These are phyloP conservation scores for Drosophila anceps DNA, from an alignment of 2,888 invertebrate species.

Conservation along the genomic window DNA sequence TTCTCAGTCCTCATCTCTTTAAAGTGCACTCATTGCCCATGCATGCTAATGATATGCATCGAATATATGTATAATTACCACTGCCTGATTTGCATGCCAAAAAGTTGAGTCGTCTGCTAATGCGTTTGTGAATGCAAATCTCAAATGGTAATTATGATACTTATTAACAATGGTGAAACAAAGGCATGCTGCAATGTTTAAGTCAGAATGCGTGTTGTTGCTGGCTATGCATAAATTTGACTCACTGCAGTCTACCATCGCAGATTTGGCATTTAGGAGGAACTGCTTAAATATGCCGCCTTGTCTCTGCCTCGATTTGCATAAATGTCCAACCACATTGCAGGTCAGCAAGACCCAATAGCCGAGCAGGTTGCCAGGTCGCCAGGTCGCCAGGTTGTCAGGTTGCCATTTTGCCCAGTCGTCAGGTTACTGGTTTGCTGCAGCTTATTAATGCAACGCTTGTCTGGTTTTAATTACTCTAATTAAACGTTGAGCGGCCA, in stretches of 20 bases:
- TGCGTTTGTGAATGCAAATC: constrained; percentile 29
- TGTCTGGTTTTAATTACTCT: constrained; percentile 66
- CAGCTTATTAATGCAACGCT: constrained; percentile 68
- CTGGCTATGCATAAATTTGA: constrained; percentile 17
- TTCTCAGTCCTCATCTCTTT: constrained; percentile 7
- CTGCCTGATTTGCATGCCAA: constrained; percentile 37
- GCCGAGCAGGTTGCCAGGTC: constrained; percentile 5
- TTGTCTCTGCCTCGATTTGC: constrained; percentile 50
- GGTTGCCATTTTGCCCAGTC: constrained; percentile 5
- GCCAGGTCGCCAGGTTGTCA: constrained; percentile 7
- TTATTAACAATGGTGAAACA: constrained; percentile 51
- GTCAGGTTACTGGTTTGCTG: constrained; percentile 27
- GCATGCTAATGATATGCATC: constrained; percentile 69
- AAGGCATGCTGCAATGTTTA: constrained; percentile 4
- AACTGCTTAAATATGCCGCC: constrained; percentile 16
- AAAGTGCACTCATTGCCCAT: constrained; percentile 60
- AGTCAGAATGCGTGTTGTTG: constrained; percentile 6
- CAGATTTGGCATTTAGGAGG: constrained; percentile 24
- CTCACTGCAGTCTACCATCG: constrained; percentile 11
- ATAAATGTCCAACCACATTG: constrained; percentile 47
- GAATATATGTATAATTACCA: constrained; percentile 62
- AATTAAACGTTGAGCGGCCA: constrained; percentile 60
- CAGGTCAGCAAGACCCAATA: constrained; percentile 13
- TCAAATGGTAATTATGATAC: constrained; percentile 51
- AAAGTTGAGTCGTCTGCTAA: constrained; percentile 31